phyloP scores from a whole-genome alignment of 2,797 vertebrate genomes.

The Trachops cirrhosus region DNA sequence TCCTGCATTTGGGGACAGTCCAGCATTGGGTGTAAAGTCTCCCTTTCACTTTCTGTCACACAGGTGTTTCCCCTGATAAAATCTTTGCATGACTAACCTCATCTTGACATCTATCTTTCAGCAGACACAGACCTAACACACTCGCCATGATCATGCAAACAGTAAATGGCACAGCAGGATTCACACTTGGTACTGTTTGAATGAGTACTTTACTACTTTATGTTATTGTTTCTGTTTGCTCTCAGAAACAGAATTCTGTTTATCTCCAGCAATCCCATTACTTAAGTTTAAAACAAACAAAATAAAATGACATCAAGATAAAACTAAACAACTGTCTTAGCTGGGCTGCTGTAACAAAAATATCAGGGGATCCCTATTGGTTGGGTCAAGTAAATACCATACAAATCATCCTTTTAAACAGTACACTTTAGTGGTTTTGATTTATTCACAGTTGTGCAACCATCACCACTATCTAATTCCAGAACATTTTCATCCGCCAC shows the following conservation, averaged over 20 bases:
- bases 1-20: not conserved
- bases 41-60: not conserved
- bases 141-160: not conserved
- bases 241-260: not conserved
- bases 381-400: not conserved
- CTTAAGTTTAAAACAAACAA: conserved; percentile 26
- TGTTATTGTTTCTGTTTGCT: not conserved
- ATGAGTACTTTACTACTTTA: not conserved
- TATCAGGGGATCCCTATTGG: not conserved
- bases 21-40: not conserved
- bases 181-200: not conserved
- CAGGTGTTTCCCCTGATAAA: not conserved
- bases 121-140: not conserved
- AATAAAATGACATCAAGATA: not conserved
- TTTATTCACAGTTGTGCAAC: not conserved
- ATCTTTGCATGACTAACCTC: not conserved
- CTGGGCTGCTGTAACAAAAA: not conserved
- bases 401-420: not conserved
- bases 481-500: not conserved
- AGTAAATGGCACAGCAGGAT: not conserved
- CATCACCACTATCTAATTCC: not conserved
- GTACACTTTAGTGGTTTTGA: not conserved
- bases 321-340: not conserved
- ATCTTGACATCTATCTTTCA: not conserved
- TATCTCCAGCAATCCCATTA: not conserved